phyloP scores from a whole-genome alignment of 1,140 invertebrate genomes.

The Adelges cooleyi region DNA sequence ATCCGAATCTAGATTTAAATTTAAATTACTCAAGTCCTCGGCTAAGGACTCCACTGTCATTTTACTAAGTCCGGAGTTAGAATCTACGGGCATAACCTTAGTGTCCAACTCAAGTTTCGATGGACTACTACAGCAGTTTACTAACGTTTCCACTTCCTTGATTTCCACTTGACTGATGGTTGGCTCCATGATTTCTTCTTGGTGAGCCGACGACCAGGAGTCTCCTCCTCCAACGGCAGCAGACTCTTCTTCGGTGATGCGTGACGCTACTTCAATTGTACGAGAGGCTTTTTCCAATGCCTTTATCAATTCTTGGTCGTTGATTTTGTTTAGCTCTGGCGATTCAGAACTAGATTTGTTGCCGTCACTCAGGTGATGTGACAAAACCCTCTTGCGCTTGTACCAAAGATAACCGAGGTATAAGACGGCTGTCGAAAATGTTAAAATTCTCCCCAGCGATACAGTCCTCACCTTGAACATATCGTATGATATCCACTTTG shows the following conservation, averaged over 20 bases:
- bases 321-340: conserved; percentile 11
- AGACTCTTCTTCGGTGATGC: not conserved
- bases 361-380: conserved; percentile 22
- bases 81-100: not conserved
- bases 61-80: not conserved
- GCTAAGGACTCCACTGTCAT: not conserved
- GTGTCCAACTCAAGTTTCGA: not conserved
- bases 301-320: conserved; percentile 9
- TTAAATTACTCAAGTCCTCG: not conserved
- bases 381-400: conserved; percentile 26
- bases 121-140: not conserved
- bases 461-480: conserved; percentile 32
- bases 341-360: conserved; percentile 15
- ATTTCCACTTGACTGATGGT: not conserved
- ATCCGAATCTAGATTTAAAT: not conserved
- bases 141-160: not conserved
- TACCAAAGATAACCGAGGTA: conserved; percentile 32
- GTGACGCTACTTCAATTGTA: not conserved
- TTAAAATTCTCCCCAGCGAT: conserved; percentile 23
- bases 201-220: not conserved
- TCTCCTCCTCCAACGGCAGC: not conserved
- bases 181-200: conserved; percentile 1
- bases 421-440: conserved; percentile 33
- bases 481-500: conserved; percentile 29
- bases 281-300: conserved; percentile 3